Conservation (phyloP, 2,888 invertebrate species). For the Euzophera pinguis region DNA sequence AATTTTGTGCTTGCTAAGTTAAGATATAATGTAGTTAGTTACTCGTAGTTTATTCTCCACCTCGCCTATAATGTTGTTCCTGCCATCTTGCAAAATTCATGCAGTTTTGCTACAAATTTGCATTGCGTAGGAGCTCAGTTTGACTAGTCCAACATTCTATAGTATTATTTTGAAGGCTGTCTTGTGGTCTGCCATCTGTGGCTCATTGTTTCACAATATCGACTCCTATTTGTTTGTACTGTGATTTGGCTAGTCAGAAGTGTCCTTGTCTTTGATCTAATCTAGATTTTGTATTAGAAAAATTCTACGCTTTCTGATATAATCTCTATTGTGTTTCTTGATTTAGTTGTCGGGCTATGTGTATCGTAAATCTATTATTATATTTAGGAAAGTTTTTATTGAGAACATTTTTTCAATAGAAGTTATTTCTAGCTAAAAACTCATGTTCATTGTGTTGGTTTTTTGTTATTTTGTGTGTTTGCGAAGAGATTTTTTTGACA, state of each 20-base stretch:
- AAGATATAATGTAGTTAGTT: not conserved
- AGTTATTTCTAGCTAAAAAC: too few relatives aligned
- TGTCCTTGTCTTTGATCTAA: conserved; percentile 6
- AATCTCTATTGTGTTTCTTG: not conserved
- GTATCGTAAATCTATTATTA: too few relatives aligned
- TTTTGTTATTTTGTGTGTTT: too few relatives aligned
- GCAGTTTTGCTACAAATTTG: conserved; percentile 38
- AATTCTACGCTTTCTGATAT: not conserved
- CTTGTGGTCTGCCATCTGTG: conserved; percentile 36
- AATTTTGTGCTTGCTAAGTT: not conserved
- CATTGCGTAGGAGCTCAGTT: conserved; percentile 49
- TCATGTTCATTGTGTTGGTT: too few relatives aligned
- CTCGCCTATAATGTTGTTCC: not conserved
- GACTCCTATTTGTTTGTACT: not conserved
- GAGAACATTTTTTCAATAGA: too few relatives aligned
- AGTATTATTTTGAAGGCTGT: conserved; percentile 48
- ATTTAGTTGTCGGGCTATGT: too few relatives aligned
- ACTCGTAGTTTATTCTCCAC: conserved; percentile 1
- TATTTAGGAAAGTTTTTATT: too few relatives aligned
- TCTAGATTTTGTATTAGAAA: not conserved
- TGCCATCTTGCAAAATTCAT: conserved; percentile 16
- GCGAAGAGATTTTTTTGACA: too few relatives aligned
- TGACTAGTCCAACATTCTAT: conserved; percentile 63
- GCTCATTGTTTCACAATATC: conserved; percentile 11
- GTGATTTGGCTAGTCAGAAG: not conserved